phyloP scores from a whole-genome alignment of 2,888 invertebrate species.

The Thereva unica region DNA sequence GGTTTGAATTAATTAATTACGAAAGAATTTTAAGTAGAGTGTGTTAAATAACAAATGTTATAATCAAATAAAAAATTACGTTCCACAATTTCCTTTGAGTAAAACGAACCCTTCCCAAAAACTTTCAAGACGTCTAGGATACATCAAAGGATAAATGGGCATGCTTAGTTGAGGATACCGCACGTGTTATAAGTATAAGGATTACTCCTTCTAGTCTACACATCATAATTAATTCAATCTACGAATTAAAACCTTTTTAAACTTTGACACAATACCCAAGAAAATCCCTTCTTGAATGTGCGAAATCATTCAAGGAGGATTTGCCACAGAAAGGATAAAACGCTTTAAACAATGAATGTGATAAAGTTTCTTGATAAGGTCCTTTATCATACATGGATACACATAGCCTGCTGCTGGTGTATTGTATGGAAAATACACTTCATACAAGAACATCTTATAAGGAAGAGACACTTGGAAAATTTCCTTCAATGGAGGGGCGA shows the following conservation, averaged over 20 bases:
- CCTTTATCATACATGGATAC: conserved; percentile 14
- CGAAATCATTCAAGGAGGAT: conserved; percentile 2
- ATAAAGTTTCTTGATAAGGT: conserved; percentile 22
- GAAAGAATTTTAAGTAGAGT: too few relatives aligned
- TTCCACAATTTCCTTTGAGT: not conserved
- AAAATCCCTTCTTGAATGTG: not conserved
- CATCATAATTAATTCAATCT: conserved; percentile 55
- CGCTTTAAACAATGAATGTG: conserved; percentile 15
- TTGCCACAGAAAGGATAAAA: not conserved
- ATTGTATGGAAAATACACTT: too few relatives aligned
- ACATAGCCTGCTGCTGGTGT: not conserved
- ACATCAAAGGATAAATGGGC: too few relatives aligned
- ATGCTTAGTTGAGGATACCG: not conserved
- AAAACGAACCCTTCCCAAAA: not conserved
- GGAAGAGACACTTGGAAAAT: too few relatives aligned
- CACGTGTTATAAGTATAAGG: not conserved
- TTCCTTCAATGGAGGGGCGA: too few relatives aligned
- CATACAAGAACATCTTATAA: too few relatives aligned
- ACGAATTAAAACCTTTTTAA: conserved; percentile 51
- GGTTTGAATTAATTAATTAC: too few relatives aligned
- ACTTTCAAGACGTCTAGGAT: not conserved
- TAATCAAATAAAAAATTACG: too few relatives aligned
- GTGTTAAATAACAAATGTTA: too few relatives aligned
- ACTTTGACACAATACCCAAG: not conserved
- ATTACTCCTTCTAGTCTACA: conserved; percentile 43